Conservation (phyloP, 2,797 vertebrate species). For the Siniperca scherzeri region DNA sequence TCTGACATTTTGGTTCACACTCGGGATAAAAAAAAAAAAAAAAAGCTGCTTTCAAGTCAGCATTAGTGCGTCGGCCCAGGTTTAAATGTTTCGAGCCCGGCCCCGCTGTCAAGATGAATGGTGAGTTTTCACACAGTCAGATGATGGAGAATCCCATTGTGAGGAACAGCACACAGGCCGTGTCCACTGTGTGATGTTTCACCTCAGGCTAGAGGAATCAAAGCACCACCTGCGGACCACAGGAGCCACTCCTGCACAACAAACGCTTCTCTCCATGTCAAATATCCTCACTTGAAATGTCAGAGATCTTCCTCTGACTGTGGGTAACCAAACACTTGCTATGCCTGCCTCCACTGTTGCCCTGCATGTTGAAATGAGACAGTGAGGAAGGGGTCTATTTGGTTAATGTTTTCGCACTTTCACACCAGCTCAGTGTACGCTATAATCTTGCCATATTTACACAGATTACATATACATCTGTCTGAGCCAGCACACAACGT, state of each 20-base stretch:
- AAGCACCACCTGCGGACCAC: constrained; percentile 70
- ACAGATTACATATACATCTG: constrained; percentile 2
- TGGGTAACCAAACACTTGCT: neutral
- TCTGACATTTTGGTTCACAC: constrained; percentile 40
- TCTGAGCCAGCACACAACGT: constrained; percentile 12
- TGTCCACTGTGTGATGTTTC: constrained; percentile 60
- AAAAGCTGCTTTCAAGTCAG: constrained; percentile 23
- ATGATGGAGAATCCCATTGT: constrained; percentile 52
- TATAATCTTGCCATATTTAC: constrained; percentile 25
- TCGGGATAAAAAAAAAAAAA: neutral
- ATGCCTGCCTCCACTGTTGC: constrained; percentile 1
- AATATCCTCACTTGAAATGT: constrained; percentile 54
- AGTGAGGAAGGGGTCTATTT: neutral
- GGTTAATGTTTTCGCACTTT: constrained; percentile 25
- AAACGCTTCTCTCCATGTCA: constrained; percentile 55
- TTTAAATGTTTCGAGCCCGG: constrained; percentile 30
- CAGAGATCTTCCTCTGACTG: constrained; percentile 44
- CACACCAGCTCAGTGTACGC: neutral
- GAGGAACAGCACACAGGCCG: constrained; percentile 43
- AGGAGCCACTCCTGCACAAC: constrained; percentile 48
- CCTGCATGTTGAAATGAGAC: neutral
- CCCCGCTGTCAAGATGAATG: constrained; percentile 57
- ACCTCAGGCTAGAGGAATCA: constrained; percentile 69
- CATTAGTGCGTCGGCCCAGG: neutral
- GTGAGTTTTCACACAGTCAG: constrained; percentile 36